A percentile compares a stretch with the other conserved stretches of the same genome.
phyloP scores from a whole-genome alignment of 2,888 invertebrate genomes.

The Stomorhina lunata region DNA sequence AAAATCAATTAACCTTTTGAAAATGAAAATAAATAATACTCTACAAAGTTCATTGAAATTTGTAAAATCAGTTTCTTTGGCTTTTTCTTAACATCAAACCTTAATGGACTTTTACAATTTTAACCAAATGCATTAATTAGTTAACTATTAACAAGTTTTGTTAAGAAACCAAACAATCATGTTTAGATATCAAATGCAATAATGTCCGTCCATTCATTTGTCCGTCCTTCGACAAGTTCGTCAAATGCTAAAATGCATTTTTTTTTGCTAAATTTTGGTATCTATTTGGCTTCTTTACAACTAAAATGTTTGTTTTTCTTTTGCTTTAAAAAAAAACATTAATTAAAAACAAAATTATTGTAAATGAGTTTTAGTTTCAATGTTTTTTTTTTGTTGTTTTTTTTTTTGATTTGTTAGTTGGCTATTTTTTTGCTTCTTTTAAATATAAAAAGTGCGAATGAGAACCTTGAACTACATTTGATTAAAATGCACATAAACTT shows the following conservation, averaged over 20 bases:
- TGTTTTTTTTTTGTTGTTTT: background rate
- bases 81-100: background rate
- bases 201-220: background rate
- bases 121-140: background rate
- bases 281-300: background rate
- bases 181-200: background rate
- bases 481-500: slow-evolving; percentile 18
- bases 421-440: slow-evolving; percentile 15
- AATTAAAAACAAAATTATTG: slow-evolving; percentile 55
- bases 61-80: background rate
- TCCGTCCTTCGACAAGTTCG: background rate
- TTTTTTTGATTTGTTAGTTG: no score
- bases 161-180: background rate
- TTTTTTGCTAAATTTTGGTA: background rate
- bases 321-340: slow-evolving; percentile 27
- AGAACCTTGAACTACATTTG: slow-evolving; percentile 61
- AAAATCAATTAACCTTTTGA: background rate
- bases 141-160: background rate
- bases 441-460: slow-evolving; percentile 57
- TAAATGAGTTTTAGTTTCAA: slow-evolving; percentile 40
- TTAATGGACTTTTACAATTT: background rate
- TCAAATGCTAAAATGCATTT: slow-evolving; percentile 23
- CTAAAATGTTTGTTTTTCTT: slow-evolving; percentile 37
- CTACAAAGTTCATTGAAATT: background rate
- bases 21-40: background rate